These are phyloP conservation scores for Cosmopolites sordidus DNA, from an alignment of 2,888 invertebrate species.

Conservation along the genomic window DNA sequence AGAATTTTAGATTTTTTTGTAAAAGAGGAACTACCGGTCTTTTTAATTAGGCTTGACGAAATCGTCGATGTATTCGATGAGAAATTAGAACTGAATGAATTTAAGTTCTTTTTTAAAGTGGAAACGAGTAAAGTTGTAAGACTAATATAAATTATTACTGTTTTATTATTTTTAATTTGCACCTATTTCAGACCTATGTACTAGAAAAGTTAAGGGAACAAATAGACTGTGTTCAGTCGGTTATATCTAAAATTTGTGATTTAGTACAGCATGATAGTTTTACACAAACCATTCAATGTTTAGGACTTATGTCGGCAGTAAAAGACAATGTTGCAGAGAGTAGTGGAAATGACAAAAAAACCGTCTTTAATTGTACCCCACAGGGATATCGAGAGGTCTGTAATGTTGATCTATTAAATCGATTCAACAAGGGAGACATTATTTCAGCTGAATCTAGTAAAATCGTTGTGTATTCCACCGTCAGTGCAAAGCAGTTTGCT, in stretches of 20 bases:
- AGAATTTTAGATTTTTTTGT: conserved; percentile 60
- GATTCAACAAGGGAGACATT: no score
- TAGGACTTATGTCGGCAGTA: conserved; percentile 49
- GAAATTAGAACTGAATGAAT: conserved; percentile 58
- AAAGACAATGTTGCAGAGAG: not conserved
- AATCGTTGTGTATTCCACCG: conserved; percentile 60
- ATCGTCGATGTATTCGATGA: conserved; percentile 60
- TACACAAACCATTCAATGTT: conserved; percentile 54
- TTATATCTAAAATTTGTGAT: conserved; percentile 54
- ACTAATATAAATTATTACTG: conserved; percentile 20
- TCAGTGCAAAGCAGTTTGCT: conserved; percentile 54
- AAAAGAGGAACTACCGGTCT: conserved; percentile 61
- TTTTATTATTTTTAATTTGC: no score
- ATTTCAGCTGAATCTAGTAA: conserved; percentile 56
- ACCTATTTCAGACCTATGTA: conserved; percentile 49
- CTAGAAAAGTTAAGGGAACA: conserved; percentile 52
- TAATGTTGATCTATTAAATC: no score
- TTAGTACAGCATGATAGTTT: conserved; percentile 61
- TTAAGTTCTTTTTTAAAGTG: conserved; percentile 60
- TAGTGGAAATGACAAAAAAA: not conserved
- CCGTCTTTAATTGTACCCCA: not conserved
- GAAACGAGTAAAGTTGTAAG: conserved; percentile 64
- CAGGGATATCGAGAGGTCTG: not conserved
- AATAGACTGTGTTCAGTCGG: conserved; percentile 50
- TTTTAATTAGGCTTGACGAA: conserved; percentile 59